Percentiles rank a stretch among this genome's conserved stretches.
phyloP scores from a whole-genome alignment of 2,113 vertebrate species.

The Sminthopsis crassicaudata region DNA sequence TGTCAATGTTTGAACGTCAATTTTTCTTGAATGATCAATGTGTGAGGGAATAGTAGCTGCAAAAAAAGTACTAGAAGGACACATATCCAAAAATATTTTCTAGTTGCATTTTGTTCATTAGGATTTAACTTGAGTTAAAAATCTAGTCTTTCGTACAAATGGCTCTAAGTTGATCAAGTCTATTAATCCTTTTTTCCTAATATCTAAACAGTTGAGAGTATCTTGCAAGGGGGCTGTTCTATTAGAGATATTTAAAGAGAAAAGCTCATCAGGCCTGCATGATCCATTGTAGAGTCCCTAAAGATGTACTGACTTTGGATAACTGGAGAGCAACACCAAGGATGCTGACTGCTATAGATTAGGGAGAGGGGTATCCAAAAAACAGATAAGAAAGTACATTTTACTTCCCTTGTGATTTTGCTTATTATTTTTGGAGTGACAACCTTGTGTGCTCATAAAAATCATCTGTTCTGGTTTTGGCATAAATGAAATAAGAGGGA shows the following conservation, averaged over 20 bases:
- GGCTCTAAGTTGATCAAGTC: neutral
- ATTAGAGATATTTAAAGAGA: neutral
- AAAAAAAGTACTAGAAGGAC: neutral
- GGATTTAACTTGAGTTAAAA: neutral
- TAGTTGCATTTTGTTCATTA: neutral
- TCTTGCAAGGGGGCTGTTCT: neutral
- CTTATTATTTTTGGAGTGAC: neutral
- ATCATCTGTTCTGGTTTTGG: neutral
- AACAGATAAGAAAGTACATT: neutral
- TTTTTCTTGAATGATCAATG: neutral
- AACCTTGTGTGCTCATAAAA: slow-evolving; percentile 2
- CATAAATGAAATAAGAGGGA: neutral
- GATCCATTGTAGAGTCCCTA: neutral
- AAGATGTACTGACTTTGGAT: neutral
- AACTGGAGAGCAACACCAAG: neutral
- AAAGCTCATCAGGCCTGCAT: neutral
- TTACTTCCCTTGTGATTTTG: neutral
- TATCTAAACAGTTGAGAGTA: neutral
- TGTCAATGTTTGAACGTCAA: neutral
- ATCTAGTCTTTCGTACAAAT: neutral
- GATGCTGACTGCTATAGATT: neutral
- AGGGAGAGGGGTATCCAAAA: neutral
- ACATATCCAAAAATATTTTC: neutral
- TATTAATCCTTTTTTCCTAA: neutral
- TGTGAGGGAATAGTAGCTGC: neutral